phyloP scores from a whole-genome alignment of 2,888 invertebrate species.

The Cheilosia urbana region DNA sequence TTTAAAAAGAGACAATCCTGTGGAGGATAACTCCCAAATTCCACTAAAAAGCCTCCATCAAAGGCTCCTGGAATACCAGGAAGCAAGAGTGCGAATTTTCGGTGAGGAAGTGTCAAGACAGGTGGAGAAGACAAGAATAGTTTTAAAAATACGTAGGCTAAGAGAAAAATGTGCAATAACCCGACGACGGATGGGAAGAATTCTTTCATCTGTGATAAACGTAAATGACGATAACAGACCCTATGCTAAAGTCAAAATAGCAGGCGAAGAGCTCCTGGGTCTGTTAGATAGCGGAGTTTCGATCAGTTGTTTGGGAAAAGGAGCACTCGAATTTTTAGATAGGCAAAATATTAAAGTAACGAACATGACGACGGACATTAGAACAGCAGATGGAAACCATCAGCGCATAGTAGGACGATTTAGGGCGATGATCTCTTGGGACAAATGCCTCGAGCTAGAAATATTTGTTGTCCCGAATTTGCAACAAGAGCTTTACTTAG shows the following conservation, averaged over 20 bases:
- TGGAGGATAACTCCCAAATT: no score
- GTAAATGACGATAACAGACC: constrained; percentile 11
- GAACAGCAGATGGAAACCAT: neutral
- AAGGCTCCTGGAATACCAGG: neutral
- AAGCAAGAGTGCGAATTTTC: constrained; percentile 1
- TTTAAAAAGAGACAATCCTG: neutral
- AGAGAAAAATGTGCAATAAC: neutral
- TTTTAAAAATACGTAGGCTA: neutral
- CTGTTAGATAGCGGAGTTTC: constrained; percentile 15
- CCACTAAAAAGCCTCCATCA: neutral
- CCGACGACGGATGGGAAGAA: neutral
- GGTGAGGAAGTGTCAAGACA: neutral
- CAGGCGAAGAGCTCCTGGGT: neutral
- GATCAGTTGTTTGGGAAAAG: neutral
- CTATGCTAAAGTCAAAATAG: constrained; percentile 9
- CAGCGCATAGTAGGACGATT: neutral
- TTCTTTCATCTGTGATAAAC: neutral
- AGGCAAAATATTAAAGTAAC: neutral
- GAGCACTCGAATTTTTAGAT: neutral
- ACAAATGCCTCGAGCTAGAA: neutral
- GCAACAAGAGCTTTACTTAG: neutral
- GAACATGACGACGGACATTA: neutral
- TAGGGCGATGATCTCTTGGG: neutral
- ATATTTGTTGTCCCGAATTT: neutral
- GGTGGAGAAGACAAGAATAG: neutral